Evolutionary conservation across 2,797 vertebrate genomes (phyloP), one percentile per base, ranked within the genome.

Genomic region (Acanthis flammea): DNA sequence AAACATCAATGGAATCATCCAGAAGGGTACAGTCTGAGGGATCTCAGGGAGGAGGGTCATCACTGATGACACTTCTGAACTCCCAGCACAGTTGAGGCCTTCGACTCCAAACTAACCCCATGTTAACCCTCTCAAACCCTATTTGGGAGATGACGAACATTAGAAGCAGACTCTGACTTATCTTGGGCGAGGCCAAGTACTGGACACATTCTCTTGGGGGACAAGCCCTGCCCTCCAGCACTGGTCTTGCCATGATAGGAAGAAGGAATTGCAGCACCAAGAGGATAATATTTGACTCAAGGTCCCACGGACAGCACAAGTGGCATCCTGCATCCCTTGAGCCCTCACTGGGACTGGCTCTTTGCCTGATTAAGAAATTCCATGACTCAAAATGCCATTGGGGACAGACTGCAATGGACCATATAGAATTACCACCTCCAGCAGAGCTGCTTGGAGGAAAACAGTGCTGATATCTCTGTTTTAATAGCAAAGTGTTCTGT

Each of bases 191-290:
- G 50, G 39, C 15, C 55, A 42, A 44, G 21, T 4, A 39, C 33
- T 63, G 71, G 42, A 42, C 48, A 48, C 0, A 0, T 24, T 47
- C 4, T 11, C 9, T 14, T 0, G 1, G 22, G 31, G 24, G 14
- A 53, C 41, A n/a, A 50, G 39, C 42, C 66, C 30, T 68, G 79
- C 14, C 61, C 61, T 19, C 35, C 47, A 76, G 33, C 22, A 45
- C 33, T 19, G 45, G 79, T 44, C 61, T 37, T n/a, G 47, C 48
- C 53, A 12, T 0, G 10, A n/a, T 17, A 17, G 30, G 30, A 35
- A 60, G 35, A 55, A 72, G 25, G 67, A 93, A 62, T 2, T 47
- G 81, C 84, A 84, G 63, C 44, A 51, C 35, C 50, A 16, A 24
- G 58, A 68, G 70, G 58, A 19, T 39, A 86, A 12, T 4, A 30